Base-by-base conservation (phyloP, 2,888 invertebrate genomes). In the Caenorhabditis angaria region DNA sequence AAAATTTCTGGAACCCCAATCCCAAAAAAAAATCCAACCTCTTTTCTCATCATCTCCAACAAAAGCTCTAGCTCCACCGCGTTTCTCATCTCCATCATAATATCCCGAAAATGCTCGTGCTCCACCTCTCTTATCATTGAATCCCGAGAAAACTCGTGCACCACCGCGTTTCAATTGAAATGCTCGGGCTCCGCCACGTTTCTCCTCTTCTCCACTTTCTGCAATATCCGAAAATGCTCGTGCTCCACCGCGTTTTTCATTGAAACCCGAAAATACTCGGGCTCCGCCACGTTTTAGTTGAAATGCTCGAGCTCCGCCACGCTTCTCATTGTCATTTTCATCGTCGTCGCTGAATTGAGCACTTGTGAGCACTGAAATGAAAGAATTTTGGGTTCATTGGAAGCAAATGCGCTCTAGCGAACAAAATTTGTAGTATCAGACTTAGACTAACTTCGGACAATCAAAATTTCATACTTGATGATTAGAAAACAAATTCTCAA, bases 141-240 rank as follows among this genome's bases (percentile, higher is more conserved):
- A 22, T 8, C 24, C 63, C 47, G 41, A 51, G 61, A 71, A 76
- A 8, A 68, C 67, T 20, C 76, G 61, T 8, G 70, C 76, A 57
- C 76, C 76, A 25, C 76, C 76, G 27, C 76, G 61, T 47, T 65
- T 72, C 56, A 35, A 57, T 54, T 65, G 35, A 63, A 73, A 76
- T 2, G 70, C 70, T 20, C 75, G 58, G 27, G 63, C 73, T 51
- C 73, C 73, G 14, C 69, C 70, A 32, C 75, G 65, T 53, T 70
- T 75, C 41, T 70, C 73, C 20, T 59, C 60, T 18, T 65, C 61
- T 6, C 58, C n/a, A n/a, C n/a, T n/a, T n/a, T n/a, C n/a, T n/a
- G n/a, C n/a, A n/a, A n/a, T n/a, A n/a, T n/a, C 61, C 14, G 51
- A 41, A 62, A 73, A 73, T 0, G 65, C 64, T 32, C 75, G 55